Evolutionary conservation across 2,888 invertebrate species (phyloP).

Genomic region (Diabrotica balteata): DNA sequence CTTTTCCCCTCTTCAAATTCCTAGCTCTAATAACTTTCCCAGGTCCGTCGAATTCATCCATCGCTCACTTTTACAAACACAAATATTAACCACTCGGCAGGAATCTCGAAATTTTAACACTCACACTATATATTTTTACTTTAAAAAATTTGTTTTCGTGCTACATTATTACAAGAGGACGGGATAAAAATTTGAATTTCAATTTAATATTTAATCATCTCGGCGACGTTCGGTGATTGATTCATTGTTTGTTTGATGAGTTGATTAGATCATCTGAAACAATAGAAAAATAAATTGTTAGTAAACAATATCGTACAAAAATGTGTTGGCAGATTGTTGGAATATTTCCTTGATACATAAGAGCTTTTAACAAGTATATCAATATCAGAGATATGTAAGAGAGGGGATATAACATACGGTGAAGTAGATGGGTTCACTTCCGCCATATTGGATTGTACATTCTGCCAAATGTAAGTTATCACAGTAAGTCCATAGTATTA

Average conservation of each 20-base stretch:
- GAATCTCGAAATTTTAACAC: not conserved
- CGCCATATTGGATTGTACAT: too few relatives aligned
- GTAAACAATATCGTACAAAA: not conserved
- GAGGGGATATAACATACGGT: too few relatives aligned
- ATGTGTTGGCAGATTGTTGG: not conserved
- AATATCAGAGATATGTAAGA: too few relatives aligned
- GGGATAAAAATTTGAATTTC: not conserved
- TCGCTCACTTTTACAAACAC: constrained; percentile 13
- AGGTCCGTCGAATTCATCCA: constrained; percentile 45
- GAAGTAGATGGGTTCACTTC: too few relatives aligned
- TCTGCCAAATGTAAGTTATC: too few relatives aligned
- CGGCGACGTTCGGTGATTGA: not conserved
- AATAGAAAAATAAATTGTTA: constrained; percentile 12
- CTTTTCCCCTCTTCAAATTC: constrained; percentile 79
- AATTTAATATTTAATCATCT: not conserved
- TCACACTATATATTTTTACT: not conserved
- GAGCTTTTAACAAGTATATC: too few relatives aligned
- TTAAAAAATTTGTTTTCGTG: not conserved
- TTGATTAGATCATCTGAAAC: constrained; percentile 25
- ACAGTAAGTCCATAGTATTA: too few relatives aligned
- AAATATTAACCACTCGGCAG: not conserved
- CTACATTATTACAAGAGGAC: constrained; percentile 11
- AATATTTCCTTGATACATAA: too few relatives aligned
- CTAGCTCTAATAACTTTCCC: constrained; percentile 75
- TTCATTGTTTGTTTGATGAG: constrained; percentile 6